Conservation (phyloP, 2,888 invertebrate genomes). For the Monoplex corrugatus region DNA sequence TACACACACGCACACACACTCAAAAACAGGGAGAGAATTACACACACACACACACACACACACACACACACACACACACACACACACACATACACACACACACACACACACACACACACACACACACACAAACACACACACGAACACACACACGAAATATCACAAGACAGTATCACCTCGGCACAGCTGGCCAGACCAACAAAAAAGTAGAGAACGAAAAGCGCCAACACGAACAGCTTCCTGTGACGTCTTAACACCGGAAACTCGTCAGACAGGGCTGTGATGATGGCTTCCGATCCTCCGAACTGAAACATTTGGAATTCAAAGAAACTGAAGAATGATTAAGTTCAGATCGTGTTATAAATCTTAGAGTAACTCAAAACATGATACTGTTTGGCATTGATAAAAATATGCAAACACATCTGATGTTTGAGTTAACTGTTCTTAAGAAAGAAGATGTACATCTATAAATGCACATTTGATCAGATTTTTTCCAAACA, state of each 20-base stretch:
- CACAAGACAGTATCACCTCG: constrained; percentile 83
- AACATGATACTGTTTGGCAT: no score
- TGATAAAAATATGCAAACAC: no score
- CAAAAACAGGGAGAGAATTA: background rate
- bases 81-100: constrained; percentile 21
- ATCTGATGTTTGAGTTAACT: no score
- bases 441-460: no score
- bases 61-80: constrained; percentile 21
- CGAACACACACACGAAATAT: background rate
- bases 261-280: constrained; percentile 97
- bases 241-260: constrained; percentile 94
- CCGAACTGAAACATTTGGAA: constrained; percentile 93
- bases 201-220: constrained; percentile 93
- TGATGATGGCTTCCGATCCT: constrained; percentile 99
- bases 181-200: constrained; percentile 97
- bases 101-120: background rate
- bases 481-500: no score
- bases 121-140: background rate
- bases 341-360: no score
- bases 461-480: no score
- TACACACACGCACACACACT: background rate
- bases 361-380: no score
- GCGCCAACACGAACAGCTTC: constrained; percentile 94
- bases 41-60: background rate
- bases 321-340: no score